Evolutionary conservation across 2,888 invertebrate species (phyloP).

Genomic region (Acleris sparsana): DNA sequence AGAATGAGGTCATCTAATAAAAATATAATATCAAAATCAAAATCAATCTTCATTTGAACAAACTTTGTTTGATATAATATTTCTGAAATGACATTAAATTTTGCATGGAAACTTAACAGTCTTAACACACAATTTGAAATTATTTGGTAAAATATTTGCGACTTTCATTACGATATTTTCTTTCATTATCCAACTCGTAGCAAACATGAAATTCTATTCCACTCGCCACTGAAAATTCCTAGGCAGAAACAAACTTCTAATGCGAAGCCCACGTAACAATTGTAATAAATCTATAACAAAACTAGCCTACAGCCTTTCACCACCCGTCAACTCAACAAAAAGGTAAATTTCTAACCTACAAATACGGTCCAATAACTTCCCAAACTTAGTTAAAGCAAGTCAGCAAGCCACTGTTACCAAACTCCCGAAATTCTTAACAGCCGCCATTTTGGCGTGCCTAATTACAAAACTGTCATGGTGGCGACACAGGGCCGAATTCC

Average conservation of each 20-base stretch:
- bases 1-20: too few relatives aligned
- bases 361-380: slow-evolving; percentile 25
- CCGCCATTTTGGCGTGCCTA: slow-evolving; percentile 32
- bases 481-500: slow-evolving; percentile 34
- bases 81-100: too few relatives aligned
- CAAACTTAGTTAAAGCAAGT: slow-evolving; percentile 30
- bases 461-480: slow-evolving; percentile 36
- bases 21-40: too few relatives aligned
- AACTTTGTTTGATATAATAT: too few relatives aligned
- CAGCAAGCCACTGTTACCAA: slow-evolving; percentile 26
- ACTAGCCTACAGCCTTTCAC: background rate
- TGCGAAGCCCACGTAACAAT: background rate
- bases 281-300: slow-evolving; percentile 1
- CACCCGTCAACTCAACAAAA: slow-evolving; percentile 13
- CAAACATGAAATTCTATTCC: too few relatives aligned
- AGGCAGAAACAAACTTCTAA: background rate
- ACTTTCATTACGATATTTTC: too few relatives aligned
- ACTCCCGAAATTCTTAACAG: slow-evolving; percentile 29
- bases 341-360: slow-evolving; percentile 22
- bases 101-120: too few relatives aligned
- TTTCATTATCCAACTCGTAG: too few relatives aligned
- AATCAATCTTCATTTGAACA: too few relatives aligned
- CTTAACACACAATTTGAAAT: too few relatives aligned
- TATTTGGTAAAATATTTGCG: too few relatives aligned
- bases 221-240: too few relatives aligned